Evolutionary conservation across 1,140 invertebrate genomes (phyloP).

Genomic region (Drosophila navojoa): DNA sequence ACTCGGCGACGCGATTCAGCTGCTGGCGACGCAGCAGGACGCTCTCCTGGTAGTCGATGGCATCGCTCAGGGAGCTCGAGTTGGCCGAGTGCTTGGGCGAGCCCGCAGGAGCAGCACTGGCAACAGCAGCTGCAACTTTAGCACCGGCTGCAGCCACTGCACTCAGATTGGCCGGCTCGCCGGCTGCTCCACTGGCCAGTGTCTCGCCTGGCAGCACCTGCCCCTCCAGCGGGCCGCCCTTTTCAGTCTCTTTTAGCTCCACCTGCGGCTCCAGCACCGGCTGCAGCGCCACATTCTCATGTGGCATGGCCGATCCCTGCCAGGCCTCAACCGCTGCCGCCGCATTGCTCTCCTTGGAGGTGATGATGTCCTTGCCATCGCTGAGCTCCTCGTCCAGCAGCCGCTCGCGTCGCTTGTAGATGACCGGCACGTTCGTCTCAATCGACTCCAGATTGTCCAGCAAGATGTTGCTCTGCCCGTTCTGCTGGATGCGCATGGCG

Average conservation of each 20-base stretch:
- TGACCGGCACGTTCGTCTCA: constrained; percentile 87
- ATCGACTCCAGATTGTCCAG: constrained; percentile 89
- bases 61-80: constrained; percentile 77
- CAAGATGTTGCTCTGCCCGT: constrained; percentile 90
- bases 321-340: constrained; percentile 63
- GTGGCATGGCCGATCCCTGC: constrained; percentile 57
- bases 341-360: constrained; percentile 77
- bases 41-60: constrained; percentile 80
- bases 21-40: constrained; percentile 86
- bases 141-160: not conserved
- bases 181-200: not conserved
- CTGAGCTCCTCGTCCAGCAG: constrained; percentile 81
- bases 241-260: constrained; percentile 59
- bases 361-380: constrained; percentile 82
- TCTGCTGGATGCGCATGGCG: constrained; percentile 89
- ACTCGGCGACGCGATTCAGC: constrained; percentile 88
- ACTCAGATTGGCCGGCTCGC: not conserved
- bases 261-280: constrained; percentile 68
- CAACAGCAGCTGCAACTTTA: constrained; percentile 8
- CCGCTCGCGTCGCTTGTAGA: constrained; percentile 86
- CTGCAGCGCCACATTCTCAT: constrained; percentile 64
- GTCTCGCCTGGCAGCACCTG: not conserved
- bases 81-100: constrained; percentile 74
- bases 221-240: constrained; percentile 15
- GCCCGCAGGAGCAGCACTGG: constrained; percentile 6